Conservation (phyloP, 2,888 invertebrate species). For the Drosophila kanekoi region DNA sequence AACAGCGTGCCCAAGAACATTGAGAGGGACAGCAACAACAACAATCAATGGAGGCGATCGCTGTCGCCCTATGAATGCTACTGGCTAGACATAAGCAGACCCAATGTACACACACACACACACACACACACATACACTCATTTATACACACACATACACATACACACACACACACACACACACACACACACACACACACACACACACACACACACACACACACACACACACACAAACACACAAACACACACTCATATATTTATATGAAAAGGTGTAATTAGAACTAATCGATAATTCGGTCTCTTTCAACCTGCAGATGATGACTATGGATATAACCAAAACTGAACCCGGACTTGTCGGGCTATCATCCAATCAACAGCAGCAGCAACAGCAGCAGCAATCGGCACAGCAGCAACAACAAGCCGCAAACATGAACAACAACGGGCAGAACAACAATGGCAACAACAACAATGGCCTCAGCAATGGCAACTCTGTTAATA, state of each 20-base stretch:
- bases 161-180: slow-evolving; percentile 4
- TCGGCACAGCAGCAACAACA: slow-evolving; percentile 58
- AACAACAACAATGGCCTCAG: slow-evolving; percentile 58
- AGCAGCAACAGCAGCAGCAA: slow-evolving; percentile 54
- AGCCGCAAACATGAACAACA: slow-evolving; percentile 62
- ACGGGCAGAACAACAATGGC: slow-evolving; percentile 56
- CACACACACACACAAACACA: not conserved
- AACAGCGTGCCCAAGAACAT: not conserved
- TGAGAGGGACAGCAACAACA: not conserved
- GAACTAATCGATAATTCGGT: not conserved
- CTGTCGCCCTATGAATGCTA: slow-evolving; percentile 18
- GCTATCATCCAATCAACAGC: slow-evolving; percentile 81
- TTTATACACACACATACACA: not conserved
- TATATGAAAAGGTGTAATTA: not conserved
- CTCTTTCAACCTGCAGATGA: slow-evolving; percentile 85
- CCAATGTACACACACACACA: slow-evolving; percentile 22
- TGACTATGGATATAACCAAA: slow-evolving; percentile 96
- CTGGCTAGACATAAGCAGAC: slow-evolving; percentile 24
- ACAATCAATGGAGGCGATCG: not conserved
- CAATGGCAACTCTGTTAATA: slow-evolving; percentile 64
- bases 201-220: not conserved
- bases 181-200: not conserved
- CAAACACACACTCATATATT: not conserved
- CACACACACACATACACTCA: not conserved
- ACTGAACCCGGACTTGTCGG: slow-evolving; percentile 87